A percentile compares a stretch with the other conserved stretches of the same genome.
These are phyloP conservation scores for Ceyx margarethae DNA, from an alignment of 2,113 vertebrate genomes.

Conservation along the genomic window DNA sequence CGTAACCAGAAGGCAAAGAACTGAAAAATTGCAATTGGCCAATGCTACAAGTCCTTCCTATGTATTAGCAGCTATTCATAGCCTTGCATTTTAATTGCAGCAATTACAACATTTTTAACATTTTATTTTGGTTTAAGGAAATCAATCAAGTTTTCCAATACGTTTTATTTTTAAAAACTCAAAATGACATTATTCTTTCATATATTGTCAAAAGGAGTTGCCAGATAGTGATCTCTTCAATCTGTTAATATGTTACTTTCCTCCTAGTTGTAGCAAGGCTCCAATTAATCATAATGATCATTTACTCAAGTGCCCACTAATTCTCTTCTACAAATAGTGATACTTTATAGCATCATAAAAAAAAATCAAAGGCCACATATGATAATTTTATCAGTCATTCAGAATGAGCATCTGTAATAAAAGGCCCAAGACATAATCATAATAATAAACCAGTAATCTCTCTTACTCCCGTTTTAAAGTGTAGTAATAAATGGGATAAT, in stretches of 20 bases:
- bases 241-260: background rate
- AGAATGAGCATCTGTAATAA: background rate
- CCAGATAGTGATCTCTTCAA: slow-evolving; percentile 2
- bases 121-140: background rate
- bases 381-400: slow-evolving; percentile 29
- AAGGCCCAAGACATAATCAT: background rate
- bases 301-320: slow-evolving; percentile 35
- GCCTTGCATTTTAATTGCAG: background rate
- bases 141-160: background rate
- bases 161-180: background rate
- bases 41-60: background rate
- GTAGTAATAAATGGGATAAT: background rate
- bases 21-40: background rate
- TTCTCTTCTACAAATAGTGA: background rate
- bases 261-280: background rate
- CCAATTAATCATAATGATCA: slow-evolving; percentile 11
- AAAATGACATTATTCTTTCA: background rate
- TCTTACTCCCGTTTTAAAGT: background rate
- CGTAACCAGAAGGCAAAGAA: background rate
- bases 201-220: background rate
- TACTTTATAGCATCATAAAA: background rate
- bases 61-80: background rate
- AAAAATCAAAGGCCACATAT: background rate
- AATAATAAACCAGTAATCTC: background rate
- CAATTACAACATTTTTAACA: background rate